A percentile compares a stretch with the other conserved stretches of the same genome.
Conservation (phyloP, 2,113 vertebrate species). For the Zosterops japonicus region DNA sequence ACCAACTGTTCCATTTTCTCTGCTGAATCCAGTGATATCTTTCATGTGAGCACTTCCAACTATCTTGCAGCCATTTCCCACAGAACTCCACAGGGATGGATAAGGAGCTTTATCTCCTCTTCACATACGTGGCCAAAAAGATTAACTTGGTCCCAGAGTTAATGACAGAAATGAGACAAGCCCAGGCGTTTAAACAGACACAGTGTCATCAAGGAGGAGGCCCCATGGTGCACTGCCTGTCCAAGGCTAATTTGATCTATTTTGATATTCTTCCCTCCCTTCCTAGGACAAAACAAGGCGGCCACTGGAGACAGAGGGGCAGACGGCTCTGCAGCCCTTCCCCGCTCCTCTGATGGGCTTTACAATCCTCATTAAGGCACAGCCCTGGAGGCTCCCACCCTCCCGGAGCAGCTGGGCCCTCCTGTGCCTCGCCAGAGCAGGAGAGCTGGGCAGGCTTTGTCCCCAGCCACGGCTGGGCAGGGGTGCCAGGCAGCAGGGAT, state of each 20-base stretch:
- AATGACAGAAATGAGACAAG: not conserved
- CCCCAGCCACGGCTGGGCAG: not conserved
- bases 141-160: not conserved
- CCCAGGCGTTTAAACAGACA: not conserved
- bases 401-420: not conserved
- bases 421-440: rapidly evolving
- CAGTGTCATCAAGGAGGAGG: not conserved
- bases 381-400: not conserved
- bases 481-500: not conserved
- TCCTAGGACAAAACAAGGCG: not conserved
- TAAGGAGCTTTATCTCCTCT: constrained; percentile 26
- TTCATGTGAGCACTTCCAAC: not conserved
- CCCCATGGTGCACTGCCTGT: not conserved
- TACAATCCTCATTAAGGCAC: not conserved
- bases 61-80: not conserved
- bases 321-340: not conserved
- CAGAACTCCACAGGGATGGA: not conserved
- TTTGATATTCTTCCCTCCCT: not conserved
- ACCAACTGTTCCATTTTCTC: rapidly evolving
- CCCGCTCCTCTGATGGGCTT: not conserved
- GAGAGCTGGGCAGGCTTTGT: not conserved
- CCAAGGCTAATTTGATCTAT: not conserved
- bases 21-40: not conserved
- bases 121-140: not conserved
- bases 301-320: not conserved